Base-by-base conservation (phyloP, 2,113 vertebrate species). In the Chaetops frenatus region DNA sequence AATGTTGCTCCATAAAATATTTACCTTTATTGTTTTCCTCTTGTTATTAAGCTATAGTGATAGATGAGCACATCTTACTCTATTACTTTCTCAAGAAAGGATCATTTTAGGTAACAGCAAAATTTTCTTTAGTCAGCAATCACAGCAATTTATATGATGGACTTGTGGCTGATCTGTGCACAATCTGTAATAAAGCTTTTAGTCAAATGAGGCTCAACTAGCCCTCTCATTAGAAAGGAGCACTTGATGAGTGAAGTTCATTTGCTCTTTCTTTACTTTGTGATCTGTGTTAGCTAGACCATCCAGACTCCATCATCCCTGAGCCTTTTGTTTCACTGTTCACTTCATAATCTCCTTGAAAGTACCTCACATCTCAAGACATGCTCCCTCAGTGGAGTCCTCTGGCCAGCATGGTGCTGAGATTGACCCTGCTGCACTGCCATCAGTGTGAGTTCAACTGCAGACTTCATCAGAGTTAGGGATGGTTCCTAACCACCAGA, bases 121-220 rank as follows among this genome's bases (percentile, higher is more conserved):
- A 69, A 25, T 38, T 77, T 86, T 61, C n/a, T 81, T 5, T 13
- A 74, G 47, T 81, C 70, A 90, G 53, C 54, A 86, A 48, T 82
- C 57, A 65, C 20, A 66, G 42, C 23, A 58, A 51, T 84, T 48
- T 81, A 40, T 78, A 44, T 67, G 69, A 93, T 27, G 64, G 61
- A 61, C 27, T 90, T 70, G 67, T 73, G 22, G 35, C 16, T 88
- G 54, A 77, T 70, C 78, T 5, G 35, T 45, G 44, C 50, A 78
- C 44, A 86, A 86, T 83, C 76, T 94, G 33, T 93, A 94, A 94
- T 94, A 92, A 88, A 78, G 27, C 15, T 81, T 94, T 88, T 86
- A 90, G 88, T 54, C 76, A 97, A 93, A 94, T 70, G 67, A 81
- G 25, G 31, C 44, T 90, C 25, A 65, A 23, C 60, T 54, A 70